These are phyloP conservation scores for Syngnathus floridae DNA, from an alignment of 2,113 vertebrate genomes.

Conservation along the genomic window DNA sequence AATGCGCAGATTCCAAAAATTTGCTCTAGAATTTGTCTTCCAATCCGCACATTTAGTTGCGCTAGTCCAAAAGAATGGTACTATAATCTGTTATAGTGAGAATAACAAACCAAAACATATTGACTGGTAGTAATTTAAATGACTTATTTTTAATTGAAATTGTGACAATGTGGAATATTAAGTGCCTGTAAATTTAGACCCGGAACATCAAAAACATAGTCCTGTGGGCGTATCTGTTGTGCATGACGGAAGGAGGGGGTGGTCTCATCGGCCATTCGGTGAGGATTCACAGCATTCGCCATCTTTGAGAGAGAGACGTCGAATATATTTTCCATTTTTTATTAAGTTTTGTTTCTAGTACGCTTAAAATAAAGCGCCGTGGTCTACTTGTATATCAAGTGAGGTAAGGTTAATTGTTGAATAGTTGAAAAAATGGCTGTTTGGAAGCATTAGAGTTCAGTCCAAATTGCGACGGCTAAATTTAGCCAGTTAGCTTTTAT, in stretches of 20 bases:
- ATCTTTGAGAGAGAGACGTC: conserved; percentile 36
- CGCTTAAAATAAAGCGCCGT: neutral
- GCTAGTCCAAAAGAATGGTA: neutral
- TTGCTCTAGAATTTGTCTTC: neutral
- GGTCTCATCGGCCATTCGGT: neutral
- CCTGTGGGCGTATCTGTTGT: neutral
- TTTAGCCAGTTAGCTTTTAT: conserved; percentile 23
- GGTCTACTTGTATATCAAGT: neutral
- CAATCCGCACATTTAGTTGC: neutral
- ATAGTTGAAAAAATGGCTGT: accelerated
- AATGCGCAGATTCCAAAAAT: neutral
- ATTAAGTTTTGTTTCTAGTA: neutral
- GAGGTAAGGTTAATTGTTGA: conserved; percentile 12
- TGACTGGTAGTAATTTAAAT: neutral
- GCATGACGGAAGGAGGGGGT: conserved; percentile 16
- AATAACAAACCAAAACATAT: neutral
- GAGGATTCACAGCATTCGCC: conserved; percentile 33
- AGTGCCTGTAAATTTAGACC: conserved; percentile 4
- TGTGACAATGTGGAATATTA: neutral
- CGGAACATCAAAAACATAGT: neutral
- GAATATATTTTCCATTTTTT: neutral
- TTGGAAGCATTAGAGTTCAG: too few relatives aligned
- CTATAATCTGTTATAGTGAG: neutral
- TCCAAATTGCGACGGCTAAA: neutral
- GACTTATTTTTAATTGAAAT: neutral